Evolutionary conservation across 2,113 vertebrate species (phyloP).

Genomic region (Tauraco erythrolophus): DNA sequence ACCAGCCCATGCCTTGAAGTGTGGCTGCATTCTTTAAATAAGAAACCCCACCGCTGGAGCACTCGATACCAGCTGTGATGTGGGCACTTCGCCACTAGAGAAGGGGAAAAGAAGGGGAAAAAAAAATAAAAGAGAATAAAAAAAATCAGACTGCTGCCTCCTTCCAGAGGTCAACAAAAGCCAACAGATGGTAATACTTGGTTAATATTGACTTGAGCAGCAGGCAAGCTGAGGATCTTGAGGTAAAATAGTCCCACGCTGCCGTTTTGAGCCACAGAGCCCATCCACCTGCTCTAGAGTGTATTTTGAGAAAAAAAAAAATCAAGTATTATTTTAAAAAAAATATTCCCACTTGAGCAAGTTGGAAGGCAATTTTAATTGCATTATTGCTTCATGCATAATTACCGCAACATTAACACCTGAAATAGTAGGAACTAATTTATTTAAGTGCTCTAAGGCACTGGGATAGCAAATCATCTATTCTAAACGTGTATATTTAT

Average conservation of each 20-base stretch:
- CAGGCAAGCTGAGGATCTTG: neutral
- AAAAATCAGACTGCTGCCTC: neutral
- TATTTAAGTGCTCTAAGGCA: conserved; percentile 68
- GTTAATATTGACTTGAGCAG: neutral
- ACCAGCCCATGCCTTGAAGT: neutral
- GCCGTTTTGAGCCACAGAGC: neutral
- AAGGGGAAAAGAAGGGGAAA: neutral
- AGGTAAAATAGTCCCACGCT: neutral
- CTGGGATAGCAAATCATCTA: conserved; percentile 32
- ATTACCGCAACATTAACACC: conserved; percentile 54
- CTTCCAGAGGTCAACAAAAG: conserved; percentile 39
- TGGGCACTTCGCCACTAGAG: neutral
- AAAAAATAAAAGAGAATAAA: too few relatives aligned
- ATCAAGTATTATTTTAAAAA: conserved; percentile 9
- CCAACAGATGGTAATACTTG: conserved; percentile 24
- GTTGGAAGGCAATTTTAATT: conserved; percentile 56
- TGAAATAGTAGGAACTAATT: conserved; percentile 61
- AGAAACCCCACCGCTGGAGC: conserved; percentile 1
- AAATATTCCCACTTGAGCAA: neutral
- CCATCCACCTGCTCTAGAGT: conserved; percentile 18
- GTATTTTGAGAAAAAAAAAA: conserved; percentile 36
- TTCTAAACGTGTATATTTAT: conserved; percentile 61
- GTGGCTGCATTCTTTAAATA: neutral
- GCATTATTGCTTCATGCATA: conserved; percentile 58
- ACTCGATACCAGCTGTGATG: neutral